Evolutionary conservation across 2,113 vertebrate species (phyloP), one percentile per base, ranked within the genome.

Genomic region (Apteryx owenii): DNA sequence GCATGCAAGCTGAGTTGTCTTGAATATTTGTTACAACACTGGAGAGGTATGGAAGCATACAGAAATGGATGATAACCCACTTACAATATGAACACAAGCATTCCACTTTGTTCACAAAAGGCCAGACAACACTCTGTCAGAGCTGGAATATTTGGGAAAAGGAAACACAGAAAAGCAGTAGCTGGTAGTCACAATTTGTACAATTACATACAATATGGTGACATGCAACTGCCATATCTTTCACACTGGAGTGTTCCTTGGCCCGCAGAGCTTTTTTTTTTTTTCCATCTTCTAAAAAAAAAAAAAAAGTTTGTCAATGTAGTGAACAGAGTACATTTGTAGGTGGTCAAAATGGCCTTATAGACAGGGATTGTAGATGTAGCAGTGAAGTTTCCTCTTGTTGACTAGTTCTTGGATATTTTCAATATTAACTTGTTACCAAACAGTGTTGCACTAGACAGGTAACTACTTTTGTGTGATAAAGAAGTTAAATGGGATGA

Each of bases 251-350:
- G 81, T 8, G 46, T 48, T 85, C 10, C 29, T 14, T 17, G 38
- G 76, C 69, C 81, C 50, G 44, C 44, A 75, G 46, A 86, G 29
- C 28, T 64, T 80, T 50, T 2, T 0, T 53, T 15, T 36, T 50
- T 2, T 0, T 53, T 13, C n/a, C 11, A 3, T 31, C 38, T 50
- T 54, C 64, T 36, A 20, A 28, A 9, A 40, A 48, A 69, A 66
- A 46, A 36, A 38, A 42, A 42, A 7, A 0, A 8, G 26, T 51
- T 31, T 86, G n/a, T 54, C 51, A 21, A 10, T 6, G 10, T 16
- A 33, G 8, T 25, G 5, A 0, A 0, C 6, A 10, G 31, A 75
- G 23, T 40, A 25, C 1, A 0, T 9, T 10, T 88, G 44, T n/a
- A 36, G n/a, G 3, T 28, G 3, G 22, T 46, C 33, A 12, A 64